phyloP scores from a whole-genome alignment of 2,888 invertebrate genomes.

The Agrotis exclamationis region DNA sequence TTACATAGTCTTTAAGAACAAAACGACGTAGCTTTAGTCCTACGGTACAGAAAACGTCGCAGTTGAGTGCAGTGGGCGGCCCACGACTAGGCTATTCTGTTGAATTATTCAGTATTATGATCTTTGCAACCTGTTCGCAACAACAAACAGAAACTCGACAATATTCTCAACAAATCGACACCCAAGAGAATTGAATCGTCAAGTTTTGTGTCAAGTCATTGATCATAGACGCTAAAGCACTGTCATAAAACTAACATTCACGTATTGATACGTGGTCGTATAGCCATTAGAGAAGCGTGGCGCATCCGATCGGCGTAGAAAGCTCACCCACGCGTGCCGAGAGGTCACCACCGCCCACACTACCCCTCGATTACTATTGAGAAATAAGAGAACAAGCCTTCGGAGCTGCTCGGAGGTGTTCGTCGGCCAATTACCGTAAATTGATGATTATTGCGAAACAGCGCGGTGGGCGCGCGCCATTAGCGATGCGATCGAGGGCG shows the following conservation, averaged over 20 bases:
- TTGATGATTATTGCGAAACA: conserved; percentile 84
- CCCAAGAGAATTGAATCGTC: conserved; percentile 42
- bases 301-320: conserved; percentile 79
- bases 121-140: conserved; percentile 51
- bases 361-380: conserved; percentile 76
- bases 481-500: conserved; percentile 71
- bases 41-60: conserved; percentile 23
- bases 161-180: conserved; percentile 38
- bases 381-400: conserved; percentile 73
- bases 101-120: conserved; percentile 61
- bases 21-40: conserved; percentile 14
- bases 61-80: conserved; percentile 47
- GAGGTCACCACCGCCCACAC: conserved; percentile 86
- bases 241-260: conserved; percentile 58
- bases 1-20: conserved; percentile 30
- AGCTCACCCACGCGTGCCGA: conserved; percentile 85
- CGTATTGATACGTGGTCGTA: conserved; percentile 64
- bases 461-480: conserved; percentile 70
- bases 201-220: conserved; percentile 42
- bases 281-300: conserved; percentile 71
- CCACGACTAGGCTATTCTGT: conserved; percentile 40
- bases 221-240: conserved; percentile 56
- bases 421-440: conserved; percentile 79
- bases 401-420: conserved; percentile 72
- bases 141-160: conserved; percentile 38